These are phyloP conservation scores for Seriola aureovittata DNA, from an alignment of 2,113 vertebrate species.

Conservation along the genomic window DNA sequence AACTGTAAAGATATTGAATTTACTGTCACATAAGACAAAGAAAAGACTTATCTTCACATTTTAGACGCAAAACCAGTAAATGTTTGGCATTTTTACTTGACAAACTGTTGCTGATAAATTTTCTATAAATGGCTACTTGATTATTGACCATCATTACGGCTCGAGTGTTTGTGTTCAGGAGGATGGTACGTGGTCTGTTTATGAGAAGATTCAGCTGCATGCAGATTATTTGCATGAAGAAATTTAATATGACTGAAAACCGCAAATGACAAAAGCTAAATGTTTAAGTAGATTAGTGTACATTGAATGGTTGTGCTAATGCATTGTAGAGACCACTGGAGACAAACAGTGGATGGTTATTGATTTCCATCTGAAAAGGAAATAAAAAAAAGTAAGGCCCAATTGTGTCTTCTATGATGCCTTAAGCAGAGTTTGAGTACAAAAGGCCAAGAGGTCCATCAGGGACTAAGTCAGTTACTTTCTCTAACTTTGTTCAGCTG, in stretches of 20 bases:
- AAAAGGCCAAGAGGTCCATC: background rate
- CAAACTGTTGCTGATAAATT: too few relatives aligned
- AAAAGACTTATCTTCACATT: too few relatives aligned
- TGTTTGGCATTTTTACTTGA: too few relatives aligned
- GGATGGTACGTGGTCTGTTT: too few relatives aligned
- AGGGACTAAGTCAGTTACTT: background rate
- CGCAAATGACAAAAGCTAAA: background rate
- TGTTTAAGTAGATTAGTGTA: background rate
- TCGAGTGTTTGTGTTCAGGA: too few relatives aligned
- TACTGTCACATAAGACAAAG: too few relatives aligned
- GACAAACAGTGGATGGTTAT: conserved; percentile 31
- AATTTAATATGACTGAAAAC: conserved; percentile 9
- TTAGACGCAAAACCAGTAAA: too few relatives aligned
- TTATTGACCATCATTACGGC: too few relatives aligned
- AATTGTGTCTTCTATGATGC: background rate
- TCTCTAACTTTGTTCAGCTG: conserved; percentile 4
- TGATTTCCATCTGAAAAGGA: conserved; percentile 24
- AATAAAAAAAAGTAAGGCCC: conserved; percentile 4
- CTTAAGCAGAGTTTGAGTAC: conserved; percentile 4
- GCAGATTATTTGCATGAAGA: background rate
- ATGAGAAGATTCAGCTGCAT: background rate
- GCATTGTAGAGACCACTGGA: background rate
- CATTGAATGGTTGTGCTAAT: background rate
- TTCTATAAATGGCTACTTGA: too few relatives aligned
- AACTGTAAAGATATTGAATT: too few relatives aligned